phyloP scores from a whole-genome alignment of 2,888 invertebrate species.

The Callimorpha dominula region DNA sequence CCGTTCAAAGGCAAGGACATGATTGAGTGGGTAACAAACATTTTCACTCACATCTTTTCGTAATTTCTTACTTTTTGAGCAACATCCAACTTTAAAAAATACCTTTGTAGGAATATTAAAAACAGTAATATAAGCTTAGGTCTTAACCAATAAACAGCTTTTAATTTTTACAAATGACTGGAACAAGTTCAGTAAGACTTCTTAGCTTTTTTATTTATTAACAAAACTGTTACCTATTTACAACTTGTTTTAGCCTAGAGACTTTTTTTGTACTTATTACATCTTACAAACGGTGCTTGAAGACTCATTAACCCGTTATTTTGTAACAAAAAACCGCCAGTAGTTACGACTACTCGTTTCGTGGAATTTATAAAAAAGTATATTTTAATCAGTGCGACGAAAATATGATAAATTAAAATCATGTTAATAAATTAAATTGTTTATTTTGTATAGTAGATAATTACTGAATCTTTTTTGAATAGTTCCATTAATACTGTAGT shows the following conservation, averaged over 20 bases:
- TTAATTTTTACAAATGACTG: background rate
- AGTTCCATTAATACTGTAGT: background rate
- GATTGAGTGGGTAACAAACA: too few species aligned
- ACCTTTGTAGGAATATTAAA: too few species aligned
- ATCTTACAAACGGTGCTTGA: constrained; percentile 22
- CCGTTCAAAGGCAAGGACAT: too few species aligned
- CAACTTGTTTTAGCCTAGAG: constrained; percentile 21
- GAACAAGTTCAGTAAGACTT: background rate
- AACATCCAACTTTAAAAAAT: too few species aligned
- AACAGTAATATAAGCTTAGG: background rate
- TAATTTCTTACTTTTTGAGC: too few species aligned
- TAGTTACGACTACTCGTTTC: constrained; percentile 2
- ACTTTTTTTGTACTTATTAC: constrained; percentile 28
- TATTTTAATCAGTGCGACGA: background rate
- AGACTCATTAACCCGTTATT: constrained; percentile 44
- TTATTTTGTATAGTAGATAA: background rate
- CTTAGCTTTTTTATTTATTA: constrained; percentile 3
- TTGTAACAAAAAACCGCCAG: constrained; percentile 36
- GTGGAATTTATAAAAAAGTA: background rate
- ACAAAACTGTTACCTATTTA: constrained; percentile 17
- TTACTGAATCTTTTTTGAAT: background rate
- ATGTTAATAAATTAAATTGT: background rate
- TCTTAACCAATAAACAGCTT: background rate
- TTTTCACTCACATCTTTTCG: too few species aligned
- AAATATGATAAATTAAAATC: too few species aligned